These are phyloP conservation scores for Acyrthosiphon pisum DNA, from an alignment of 1,140 invertebrate species.

Conservation along the genomic window DNA sequence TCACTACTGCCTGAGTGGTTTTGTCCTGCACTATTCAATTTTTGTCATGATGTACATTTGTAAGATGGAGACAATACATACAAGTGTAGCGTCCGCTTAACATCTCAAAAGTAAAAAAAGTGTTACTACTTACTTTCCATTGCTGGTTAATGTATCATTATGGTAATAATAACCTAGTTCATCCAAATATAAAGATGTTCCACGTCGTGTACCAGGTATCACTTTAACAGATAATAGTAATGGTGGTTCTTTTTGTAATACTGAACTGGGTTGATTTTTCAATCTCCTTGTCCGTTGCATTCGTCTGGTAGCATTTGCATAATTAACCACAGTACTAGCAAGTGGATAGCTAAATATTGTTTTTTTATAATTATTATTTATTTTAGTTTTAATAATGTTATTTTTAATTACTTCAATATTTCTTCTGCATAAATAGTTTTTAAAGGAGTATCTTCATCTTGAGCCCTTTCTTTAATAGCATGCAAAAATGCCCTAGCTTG, in stretches of 20 bases:
- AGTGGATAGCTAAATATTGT: slow-evolving; percentile 40
- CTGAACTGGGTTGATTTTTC: slow-evolving; percentile 38
- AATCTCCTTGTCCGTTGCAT: slow-evolving; percentile 49
- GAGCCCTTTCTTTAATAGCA: slow-evolving; percentile 51
- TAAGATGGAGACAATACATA: too few species aligned
- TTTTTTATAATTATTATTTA: background rate
- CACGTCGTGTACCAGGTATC: slow-evolving; percentile 46
- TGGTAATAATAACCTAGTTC: slow-evolving; percentile 54
- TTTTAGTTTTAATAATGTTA: background rate
- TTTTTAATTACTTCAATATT: slow-evolving; percentile 25
- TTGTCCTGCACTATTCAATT: too few species aligned
- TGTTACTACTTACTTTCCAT: slow-evolving; percentile 48
- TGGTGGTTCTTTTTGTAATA: slow-evolving; percentile 30
- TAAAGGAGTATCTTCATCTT: slow-evolving; percentile 42
- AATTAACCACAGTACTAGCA: slow-evolving; percentile 44
- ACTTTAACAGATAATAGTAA: slow-evolving; percentile 50
- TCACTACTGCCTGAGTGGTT: too few species aligned
- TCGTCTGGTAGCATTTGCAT: slow-evolving; percentile 52
- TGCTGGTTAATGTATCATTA: slow-evolving; percentile 51
- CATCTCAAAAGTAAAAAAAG: background rate
- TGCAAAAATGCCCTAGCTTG: slow-evolving; percentile 54
- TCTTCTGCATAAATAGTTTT: slow-evolving; percentile 50
- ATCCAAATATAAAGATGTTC: slow-evolving; percentile 51
- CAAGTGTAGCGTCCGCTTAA: background rate
- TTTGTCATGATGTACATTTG: too few species aligned